Base-by-base conservation (phyloP, 1,140 invertebrate genomes). In the Octopus bimaculoides region DNA sequence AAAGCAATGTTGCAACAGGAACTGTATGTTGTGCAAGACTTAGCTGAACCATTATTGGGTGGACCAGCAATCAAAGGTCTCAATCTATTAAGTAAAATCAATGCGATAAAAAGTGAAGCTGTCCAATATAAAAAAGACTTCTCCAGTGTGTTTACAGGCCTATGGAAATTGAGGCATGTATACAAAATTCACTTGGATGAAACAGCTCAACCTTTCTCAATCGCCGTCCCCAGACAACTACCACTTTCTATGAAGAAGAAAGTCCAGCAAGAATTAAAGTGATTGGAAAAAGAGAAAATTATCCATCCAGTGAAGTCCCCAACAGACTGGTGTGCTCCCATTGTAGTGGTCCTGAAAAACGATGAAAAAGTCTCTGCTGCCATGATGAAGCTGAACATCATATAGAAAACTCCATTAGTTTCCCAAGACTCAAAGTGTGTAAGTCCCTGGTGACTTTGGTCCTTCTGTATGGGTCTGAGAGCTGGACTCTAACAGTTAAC, bases 101-200 rank as follows among this genome's bases (percentile, higher is more conserved):
- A 61, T 61, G 17, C 4, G 17, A 61, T 61, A 61, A 61, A 61
- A 17, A 61, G 56, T 61, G 56, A 61, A 12, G 56, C 9, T 61
- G 1, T 12, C 56, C 17, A 61, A 61, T 61, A 61, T 4, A 9
- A 61, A 61, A 78, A 78, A 20, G 53, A 53, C 14, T 54, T 71
- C n/a, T 20, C 41, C n/a, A 79, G 71, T 26, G 9, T 79, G 5
- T 56, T 79, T 69, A 74, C 8, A 12, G 69, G 69, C 54, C 69
- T 79, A 5, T 56, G 77, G n/a, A 78, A 78, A 69, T n/a, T 78
- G 78, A 73, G 71, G 10, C 14, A 26, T 54, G 17, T 73, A 17
- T 73, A 79, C 69, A 79, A 79, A 79, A 79, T 79, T 54, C 54
- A 69, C n/a, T 52, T 79, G 41, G 53, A 53, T 20, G 78, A 41